Evolutionary conservation across 2,797 vertebrate genomes (phyloP), one percentile per base, ranked within the genome.

Genomic region (Helostoma temminkii): DNA sequence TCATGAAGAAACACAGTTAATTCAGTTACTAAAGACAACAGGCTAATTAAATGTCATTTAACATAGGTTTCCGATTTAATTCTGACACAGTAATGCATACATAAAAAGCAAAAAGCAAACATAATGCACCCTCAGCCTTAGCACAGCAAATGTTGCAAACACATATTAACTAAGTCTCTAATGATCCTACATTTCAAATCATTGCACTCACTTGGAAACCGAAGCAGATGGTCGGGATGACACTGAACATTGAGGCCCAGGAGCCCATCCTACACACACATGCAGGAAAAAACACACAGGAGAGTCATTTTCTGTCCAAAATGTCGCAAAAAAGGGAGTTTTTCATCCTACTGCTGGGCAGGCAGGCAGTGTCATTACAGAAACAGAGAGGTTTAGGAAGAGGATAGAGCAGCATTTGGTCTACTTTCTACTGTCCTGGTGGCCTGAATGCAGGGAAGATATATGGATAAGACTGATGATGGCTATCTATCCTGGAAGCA

Each of bases 191-290:
- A 52, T 50, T 52, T 64, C 2, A 46, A 22, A 63, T 19, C 9
- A 24, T 4, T 32, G 6, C 14, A 89, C 91, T 94, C 89, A 98
- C 98, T 94, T 99, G 97, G 85, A 98, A 99, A 46, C 97, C 98
- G 0, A 98, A 99, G 90, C 97, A 99, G 92, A 99, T 98, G 76
- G 96, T 98, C 0, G 97, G 97, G 66, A 98, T 93, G 75, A 97
- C 95, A 0, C 94, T 97, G 72, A 98, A 96, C 62, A 94, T 71
- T 0, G 96, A 96, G 28, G 93, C 77, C 97, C 95, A 97, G 59
- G 96, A 95, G 21, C 88, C 88, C 28, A 90, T 66, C 28, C 96
- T 96, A 79, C 45, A 78, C 49, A 78, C 19, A 84, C 50, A 67
- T n/a, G n/a, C 58, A 46, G 16, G 18, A 58, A 18, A 28, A 68